phyloP scores from a whole-genome alignment of 2,888 invertebrate species.

The Alsophila aescularia region DNA sequence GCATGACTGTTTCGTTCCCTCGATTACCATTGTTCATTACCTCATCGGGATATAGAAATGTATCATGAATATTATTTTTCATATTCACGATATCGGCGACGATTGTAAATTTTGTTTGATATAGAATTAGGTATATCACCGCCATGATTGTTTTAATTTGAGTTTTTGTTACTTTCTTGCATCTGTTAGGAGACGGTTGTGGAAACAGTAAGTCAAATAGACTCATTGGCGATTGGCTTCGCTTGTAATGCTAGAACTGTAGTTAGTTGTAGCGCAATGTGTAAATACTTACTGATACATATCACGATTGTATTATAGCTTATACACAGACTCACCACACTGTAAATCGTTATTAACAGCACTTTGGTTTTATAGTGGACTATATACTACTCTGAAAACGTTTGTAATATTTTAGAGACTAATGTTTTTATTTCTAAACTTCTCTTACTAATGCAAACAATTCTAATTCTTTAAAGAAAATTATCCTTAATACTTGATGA shows the following conservation, averaged over 20 bases:
- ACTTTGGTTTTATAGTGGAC: slow-evolving; percentile 25
- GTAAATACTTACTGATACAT: slow-evolving; percentile 26
- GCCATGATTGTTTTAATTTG: slow-evolving; percentile 75
- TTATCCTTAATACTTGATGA: slow-evolving; percentile 6
- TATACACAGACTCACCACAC: slow-evolving; percentile 30
- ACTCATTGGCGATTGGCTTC: slow-evolving; percentile 78
- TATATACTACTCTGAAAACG: slow-evolving; percentile 26
- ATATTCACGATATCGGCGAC: slow-evolving; percentile 60
- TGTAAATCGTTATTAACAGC: slow-evolving; percentile 31
- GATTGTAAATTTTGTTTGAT: slow-evolving; percentile 43
- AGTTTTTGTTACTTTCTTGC: slow-evolving; percentile 81
- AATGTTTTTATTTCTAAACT: slow-evolving; percentile 12
- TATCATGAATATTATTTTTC: slow-evolving; percentile 37
- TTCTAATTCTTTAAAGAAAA: background rate
- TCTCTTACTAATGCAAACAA: slow-evolving; percentile 13
- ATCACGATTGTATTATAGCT: slow-evolving; percentile 28
- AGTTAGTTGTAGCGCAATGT: slow-evolving; percentile 59
- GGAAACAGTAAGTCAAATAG: slow-evolving; percentile 83
- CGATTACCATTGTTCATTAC: slow-evolving; percentile 29
- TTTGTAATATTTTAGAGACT: slow-evolving; percentile 18
- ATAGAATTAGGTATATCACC: slow-evolving; percentile 61
- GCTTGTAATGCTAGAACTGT: slow-evolving; percentile 69
- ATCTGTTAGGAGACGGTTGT: slow-evolving; percentile 84
- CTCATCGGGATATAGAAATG: slow-evolving; percentile 25
- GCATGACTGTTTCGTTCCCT: slow-evolving; percentile 36